Base-by-base conservation (phyloP, 2,888 invertebrate genomes). In the Rugalucina vietnamica region DNA sequence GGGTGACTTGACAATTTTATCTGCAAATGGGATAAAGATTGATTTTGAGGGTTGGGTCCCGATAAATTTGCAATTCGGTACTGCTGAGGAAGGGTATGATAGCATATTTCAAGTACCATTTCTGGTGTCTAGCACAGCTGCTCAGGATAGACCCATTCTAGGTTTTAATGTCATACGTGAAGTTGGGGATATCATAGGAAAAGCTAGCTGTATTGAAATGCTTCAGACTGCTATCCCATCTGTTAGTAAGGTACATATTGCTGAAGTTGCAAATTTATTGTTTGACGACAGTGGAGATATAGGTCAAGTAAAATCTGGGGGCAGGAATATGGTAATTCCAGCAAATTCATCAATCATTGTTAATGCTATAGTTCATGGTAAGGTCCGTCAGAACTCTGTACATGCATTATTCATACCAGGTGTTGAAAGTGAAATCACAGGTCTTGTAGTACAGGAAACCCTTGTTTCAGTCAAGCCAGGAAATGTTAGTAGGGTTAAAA, bases 91-190 rank as follows among this genome's bases (percentile, higher is more conserved):
- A 27, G 14, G 24, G 14, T 32, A 32, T 0, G 24, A 72, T 4
- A 18, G 34, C 5, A 27, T 43, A 1, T 24, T 78, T 18, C 21
- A 34, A 0, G 82, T 79, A n/a, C 85, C 85, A n/a, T 76, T 79
- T 71, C 57, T 79, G 24, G 65, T 79, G 14, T 77, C 78, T 24
- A 0, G 34, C 34, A 24, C 36, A 60, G 34, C 74, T 29, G 76
- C 29, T 21, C n/a, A 50, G 36, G 43, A 77, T 36, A n/a, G 29
- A 12, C 81, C 79, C 0, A 84, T 84, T 29, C 37, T 84, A 69
- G 76, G 84, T 18, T 84, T 81, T 49, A 81, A 81, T 65, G 81
- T 84, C 3, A 84, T 84, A 29, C 39, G 78, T 49, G 32, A 77
- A 34, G 54, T 70, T 34, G 75, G 29, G 21, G 12, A 32, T 18